These are phyloP conservation scores for Leucozona laternaria DNA, from an alignment of 2,888 invertebrate genomes.

Conservation along the genomic window DNA sequence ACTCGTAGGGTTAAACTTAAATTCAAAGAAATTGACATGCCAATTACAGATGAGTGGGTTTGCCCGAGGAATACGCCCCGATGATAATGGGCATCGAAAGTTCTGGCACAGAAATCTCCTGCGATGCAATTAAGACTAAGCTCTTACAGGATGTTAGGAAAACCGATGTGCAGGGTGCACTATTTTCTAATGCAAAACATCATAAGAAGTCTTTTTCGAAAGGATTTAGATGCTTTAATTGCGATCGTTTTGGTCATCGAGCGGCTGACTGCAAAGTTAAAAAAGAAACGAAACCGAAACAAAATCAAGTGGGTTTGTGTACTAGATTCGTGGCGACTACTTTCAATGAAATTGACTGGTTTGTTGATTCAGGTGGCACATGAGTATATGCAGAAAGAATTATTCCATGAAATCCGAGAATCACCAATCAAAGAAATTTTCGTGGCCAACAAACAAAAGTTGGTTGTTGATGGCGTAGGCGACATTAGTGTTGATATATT, in stretches of 20 bases:
- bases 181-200: background rate
- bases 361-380: too few species aligned
- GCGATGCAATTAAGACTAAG: background rate
- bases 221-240: conserved; percentile 17
- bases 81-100: conserved; percentile 31
- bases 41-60: conserved; percentile 6
- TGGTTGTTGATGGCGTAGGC: too few species aligned
- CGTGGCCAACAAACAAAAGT: too few species aligned
- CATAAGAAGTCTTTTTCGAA: background rate
- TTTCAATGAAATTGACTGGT: too few species aligned
- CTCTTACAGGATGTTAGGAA: background rate
- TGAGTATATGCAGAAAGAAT: too few species aligned
- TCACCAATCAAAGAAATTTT: too few species aligned
- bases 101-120: background rate
- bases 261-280: too few species aligned
- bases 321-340: too few species aligned
- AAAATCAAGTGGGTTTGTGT: too few species aligned
- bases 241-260: too few species aligned
- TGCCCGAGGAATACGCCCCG: conserved; percentile 17
- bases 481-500: too few species aligned
- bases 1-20: conserved; percentile 34
- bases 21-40: conserved; percentile 24
- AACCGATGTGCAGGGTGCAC: background rate
- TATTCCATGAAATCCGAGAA: too few species aligned
- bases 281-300: background rate